A percentile compares a stretch with the other conserved stretches of the same genome.
Conservation (phyloP, 2,888 invertebrate species). For the Acrobeloides nanus region DNA sequence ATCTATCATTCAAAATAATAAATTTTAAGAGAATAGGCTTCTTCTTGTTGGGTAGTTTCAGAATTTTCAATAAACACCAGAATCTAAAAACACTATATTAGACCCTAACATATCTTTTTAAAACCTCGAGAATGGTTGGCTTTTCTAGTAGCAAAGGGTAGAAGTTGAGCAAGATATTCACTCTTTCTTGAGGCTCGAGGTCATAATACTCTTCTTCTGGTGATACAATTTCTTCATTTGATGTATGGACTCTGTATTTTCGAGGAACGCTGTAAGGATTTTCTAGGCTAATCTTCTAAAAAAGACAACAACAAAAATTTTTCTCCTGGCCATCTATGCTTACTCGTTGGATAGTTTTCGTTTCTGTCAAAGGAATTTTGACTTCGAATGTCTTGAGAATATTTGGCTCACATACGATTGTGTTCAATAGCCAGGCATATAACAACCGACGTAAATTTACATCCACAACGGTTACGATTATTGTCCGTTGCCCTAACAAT, state of each 20-base stretch:
- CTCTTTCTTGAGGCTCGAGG: conserved; percentile 6
- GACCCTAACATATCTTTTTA: not conserved
- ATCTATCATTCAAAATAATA: too few species aligned
- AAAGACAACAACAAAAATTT: not conserved
- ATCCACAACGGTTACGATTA: conserved; percentile 24
- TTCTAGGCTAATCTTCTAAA: conserved; percentile 21
- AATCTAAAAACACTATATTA: conserved; percentile 10
- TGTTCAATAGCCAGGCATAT: conserved; percentile 20
- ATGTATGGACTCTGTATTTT: conserved; percentile 20
- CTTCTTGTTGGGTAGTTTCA: conserved; percentile 26
- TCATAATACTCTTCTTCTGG: conserved; percentile 19
- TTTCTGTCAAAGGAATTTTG: conserved; percentile 3
- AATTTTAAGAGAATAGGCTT: conserved; percentile 24
- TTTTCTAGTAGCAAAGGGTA: conserved; percentile 18
- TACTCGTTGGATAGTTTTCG: not conserved
- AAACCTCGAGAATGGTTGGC: not conserved
- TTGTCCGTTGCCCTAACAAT: conserved; percentile 12
- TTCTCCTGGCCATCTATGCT: not conserved
- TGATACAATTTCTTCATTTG: conserved; percentile 17
- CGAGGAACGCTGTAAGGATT: conserved; percentile 16
- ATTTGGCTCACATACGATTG: conserved; percentile 24
- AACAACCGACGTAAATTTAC: conserved; percentile 13
- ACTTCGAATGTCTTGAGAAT: conserved; percentile 27
- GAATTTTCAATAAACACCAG: conserved; percentile 32
- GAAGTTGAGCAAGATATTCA: conserved; percentile 14